Evolutionary conservation across 2,888 invertebrate species (phyloP), one percentile per base, ranked within the genome.

Genomic region (Trisateles emortualis): DNA sequence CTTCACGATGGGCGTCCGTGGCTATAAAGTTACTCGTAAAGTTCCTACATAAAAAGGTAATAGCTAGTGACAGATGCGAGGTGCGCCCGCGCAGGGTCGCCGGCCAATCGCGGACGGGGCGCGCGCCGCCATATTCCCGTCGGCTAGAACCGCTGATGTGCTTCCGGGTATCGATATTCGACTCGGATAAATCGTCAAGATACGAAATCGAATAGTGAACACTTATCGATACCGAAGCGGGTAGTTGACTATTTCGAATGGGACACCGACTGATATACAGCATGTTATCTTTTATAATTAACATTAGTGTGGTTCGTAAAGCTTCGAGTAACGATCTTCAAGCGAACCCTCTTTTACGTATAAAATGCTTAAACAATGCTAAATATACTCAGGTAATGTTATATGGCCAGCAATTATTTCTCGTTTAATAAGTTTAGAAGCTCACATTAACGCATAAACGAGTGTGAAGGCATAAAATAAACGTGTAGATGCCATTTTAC

Each of bases 41-140:
- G 57, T 59, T 61, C 42, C 59, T 72, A 76, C 74, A 79, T 83
- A 82, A 82, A 85, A 81, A 82, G 73, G 79, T 79, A 76, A 76
- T 78, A 79, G 77, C 68, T 59, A 67, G 72, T 79, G 83, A 83
- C 81, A 83, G 81, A 80, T 79, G 79, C 72, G 67, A 65, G 72
- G 65, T 69, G 68, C 64, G 63, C 77, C 74, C 73, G 81, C 77
- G 69, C 71, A 48, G 43, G 14, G 51, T 63, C 53, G 52, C 59
- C 66, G 58, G 59, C 82, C 83, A 83, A 81, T 81, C 66, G 71
- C 52, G 52, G 42, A 60, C n/a, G 53, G 52, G 44, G 61, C 68
- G 64, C 50, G 46, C 64, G 73, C 73, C 74, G 81, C 81, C 81
- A 82, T 82, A 74, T 81, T 81, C 74, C 70, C 67, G 65, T 68